Base-by-base conservation (phyloP, 2,888 invertebrate genomes). In the Macropis europaea region DNA sequence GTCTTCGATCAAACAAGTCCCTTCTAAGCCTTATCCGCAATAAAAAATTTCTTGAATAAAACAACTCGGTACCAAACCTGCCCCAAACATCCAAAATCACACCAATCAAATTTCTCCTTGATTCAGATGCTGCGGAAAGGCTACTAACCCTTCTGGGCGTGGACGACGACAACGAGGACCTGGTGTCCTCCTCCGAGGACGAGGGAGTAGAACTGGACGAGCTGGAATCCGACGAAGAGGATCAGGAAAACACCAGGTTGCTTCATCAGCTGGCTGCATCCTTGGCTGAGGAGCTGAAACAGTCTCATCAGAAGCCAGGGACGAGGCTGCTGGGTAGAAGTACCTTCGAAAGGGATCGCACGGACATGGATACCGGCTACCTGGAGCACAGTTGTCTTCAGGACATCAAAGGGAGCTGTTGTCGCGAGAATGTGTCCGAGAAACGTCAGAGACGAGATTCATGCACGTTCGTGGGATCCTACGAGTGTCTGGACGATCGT, bases 201-300 rank as follows among this genome's bases (percentile, higher is more conserved):
- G 89, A 89, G 56, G 88, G 88, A 0, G 89, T 88, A 2, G 88
- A 88, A 34, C 77, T 87, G 28, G 88, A 89, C 3, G 85, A 84
- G 38, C 77, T 76, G 59, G 79, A 79, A 28, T 76, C 76, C 11
- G 81, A 75, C 0, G 68, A 72, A 3, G 82, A 66, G 2, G 76
- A 77, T 13, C 60, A 70, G 54, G 53, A 77, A 17, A 86, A 86
- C 42, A 67, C 80, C 28, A 83, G 81, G 50, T 71, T 88, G 3
- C 73, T 89, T 3, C 85, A 85, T 13, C 86, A 88, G 43, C 60
- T 89, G 34, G 88, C 87, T 1, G 81, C 82, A 0, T 84, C 87
- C 0, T 50, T 88, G 9, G 85, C 86, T 2, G 82, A 86, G 53
- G 88, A 88, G 56, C 66, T 88, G 24, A 88, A 86, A 47, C 79